Evolutionary conservation across 2,797 vertebrate genomes (phyloP).

Genomic region (Malacoraja senta): DNA sequence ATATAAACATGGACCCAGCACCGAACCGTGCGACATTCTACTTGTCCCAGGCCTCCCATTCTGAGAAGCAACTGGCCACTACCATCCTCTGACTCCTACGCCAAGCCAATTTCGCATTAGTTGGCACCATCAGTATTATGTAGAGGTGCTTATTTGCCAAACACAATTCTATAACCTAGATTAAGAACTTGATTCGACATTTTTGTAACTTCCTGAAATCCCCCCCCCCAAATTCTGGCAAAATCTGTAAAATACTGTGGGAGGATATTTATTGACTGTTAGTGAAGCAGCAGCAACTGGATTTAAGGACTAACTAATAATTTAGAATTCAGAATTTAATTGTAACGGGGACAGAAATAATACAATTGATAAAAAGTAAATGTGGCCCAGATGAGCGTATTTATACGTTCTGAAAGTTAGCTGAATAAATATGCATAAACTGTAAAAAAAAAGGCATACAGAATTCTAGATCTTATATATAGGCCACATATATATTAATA

Average conservation of each 20-base stretch:
- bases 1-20: no score
- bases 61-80: no score
- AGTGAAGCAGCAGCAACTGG: not conserved
- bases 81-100: no score
- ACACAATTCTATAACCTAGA: not conserved
- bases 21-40: no score
- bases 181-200: no score
- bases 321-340: not conserved
- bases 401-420: not conserved
- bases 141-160: not conserved
- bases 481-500: not conserved
- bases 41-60: no score
- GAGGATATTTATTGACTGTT: not conserved
- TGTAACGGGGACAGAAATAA: not conserved
- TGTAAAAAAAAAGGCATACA: not conserved
- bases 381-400: not conserved
- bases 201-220: not conserved
- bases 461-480: not conserved
- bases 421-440: not conserved
- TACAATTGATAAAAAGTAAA: not conserved
- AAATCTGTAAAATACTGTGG: not conserved
- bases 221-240: not conserved
- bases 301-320: not conserved
- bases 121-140: no score
- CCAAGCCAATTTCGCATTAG: no score